phyloP scores from a whole-genome alignment of 2,888 invertebrate genomes.

The Asteroscopus sphinx region DNA sequence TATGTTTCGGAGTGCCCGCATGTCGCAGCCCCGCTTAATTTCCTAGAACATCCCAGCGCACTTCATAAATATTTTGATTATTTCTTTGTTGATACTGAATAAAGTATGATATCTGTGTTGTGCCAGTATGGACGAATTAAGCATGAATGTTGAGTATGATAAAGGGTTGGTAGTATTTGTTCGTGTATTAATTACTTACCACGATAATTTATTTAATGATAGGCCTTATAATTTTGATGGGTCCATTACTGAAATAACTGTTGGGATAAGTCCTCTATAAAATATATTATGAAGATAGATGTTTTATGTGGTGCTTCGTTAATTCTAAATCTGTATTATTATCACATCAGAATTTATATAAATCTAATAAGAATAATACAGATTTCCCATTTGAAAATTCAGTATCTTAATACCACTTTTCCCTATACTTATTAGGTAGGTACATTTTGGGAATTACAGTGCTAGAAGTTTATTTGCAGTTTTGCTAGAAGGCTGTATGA shows the following conservation, averaged over 20 bases:
- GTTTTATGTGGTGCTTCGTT: no score
- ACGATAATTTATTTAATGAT: constrained; percentile 20
- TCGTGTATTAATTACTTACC: constrained; percentile 1
- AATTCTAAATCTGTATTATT: no score
- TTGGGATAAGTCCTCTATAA: constrained; percentile 21
- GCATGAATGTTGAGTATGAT: constrained; percentile 22
- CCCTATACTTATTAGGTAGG: no score
- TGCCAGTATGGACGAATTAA: constrained; percentile 20
- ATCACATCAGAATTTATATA: no score
- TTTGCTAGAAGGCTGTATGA: no score
- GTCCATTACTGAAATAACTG: constrained; percentile 20
- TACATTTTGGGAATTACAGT: no score
- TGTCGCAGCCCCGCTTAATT: constrained; percentile 76
- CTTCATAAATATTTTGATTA: constrained; percentile 74
- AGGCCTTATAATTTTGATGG: constrained; percentile 21
- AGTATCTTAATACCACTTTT: no score
- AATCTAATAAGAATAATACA: no score
- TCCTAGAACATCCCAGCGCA: constrained; percentile 67
- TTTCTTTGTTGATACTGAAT: constrained; percentile 49
- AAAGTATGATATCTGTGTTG: constrained; percentile 22
- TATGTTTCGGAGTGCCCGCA: constrained; percentile 84
- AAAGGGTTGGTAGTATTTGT: background rate
- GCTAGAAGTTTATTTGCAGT: no score
- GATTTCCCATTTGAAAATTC: no score
- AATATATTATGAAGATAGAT: constrained; percentile 6